Evolutionary conservation across 2,888 invertebrate species (phyloP).

Genomic region (Cotesia congregata): DNA sequence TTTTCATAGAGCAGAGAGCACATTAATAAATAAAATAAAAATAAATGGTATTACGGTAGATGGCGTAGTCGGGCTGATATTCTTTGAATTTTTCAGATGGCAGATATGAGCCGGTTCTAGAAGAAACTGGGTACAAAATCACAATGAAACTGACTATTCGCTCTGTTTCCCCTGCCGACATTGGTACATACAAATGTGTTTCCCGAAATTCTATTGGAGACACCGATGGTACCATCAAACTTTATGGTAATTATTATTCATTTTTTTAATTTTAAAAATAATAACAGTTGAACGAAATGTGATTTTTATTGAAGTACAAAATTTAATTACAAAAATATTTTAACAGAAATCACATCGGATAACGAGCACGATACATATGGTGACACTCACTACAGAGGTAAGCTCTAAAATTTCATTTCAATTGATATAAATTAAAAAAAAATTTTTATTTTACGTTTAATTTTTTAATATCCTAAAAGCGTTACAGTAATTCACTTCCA

Average conservation of each 20-base stretch:
- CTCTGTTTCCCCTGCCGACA: slow-evolving; percentile 70
- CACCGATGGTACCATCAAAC: slow-evolving; percentile 73
- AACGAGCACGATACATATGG: slow-evolving; percentile 53
- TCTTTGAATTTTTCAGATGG: slow-evolving; percentile 55
- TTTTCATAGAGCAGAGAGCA: neutral
- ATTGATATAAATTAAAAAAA: neutral
- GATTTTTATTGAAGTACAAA: neutral
- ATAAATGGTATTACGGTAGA: neutral
- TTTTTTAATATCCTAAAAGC: too few species aligned
- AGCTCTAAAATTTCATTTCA: slow-evolving; percentile 32
- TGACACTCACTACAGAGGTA: slow-evolving; percentile 63
- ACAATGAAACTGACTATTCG: slow-evolving; percentile 72
- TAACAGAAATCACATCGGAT: slow-evolving; percentile 58
- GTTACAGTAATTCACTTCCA: too few species aligned
- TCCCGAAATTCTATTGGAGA: slow-evolving; percentile 73
- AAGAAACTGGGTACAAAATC: slow-evolving; percentile 72
- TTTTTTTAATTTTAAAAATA: neutral
- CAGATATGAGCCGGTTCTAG: slow-evolving; percentile 71
- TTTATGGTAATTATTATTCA: slow-evolving; percentile 70
- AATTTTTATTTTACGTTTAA: too few species aligned
- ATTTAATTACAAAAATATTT: slow-evolving; percentile 29
- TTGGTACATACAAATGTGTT: slow-evolving; percentile 72
- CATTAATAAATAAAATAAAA: neutral
- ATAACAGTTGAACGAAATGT: too few species aligned
- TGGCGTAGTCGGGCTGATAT: slow-evolving; percentile 24